These are phyloP conservation scores for Hippocampus comes DNA, from an alignment of 2,113 vertebrate species.

Conservation along the genomic window DNA sequence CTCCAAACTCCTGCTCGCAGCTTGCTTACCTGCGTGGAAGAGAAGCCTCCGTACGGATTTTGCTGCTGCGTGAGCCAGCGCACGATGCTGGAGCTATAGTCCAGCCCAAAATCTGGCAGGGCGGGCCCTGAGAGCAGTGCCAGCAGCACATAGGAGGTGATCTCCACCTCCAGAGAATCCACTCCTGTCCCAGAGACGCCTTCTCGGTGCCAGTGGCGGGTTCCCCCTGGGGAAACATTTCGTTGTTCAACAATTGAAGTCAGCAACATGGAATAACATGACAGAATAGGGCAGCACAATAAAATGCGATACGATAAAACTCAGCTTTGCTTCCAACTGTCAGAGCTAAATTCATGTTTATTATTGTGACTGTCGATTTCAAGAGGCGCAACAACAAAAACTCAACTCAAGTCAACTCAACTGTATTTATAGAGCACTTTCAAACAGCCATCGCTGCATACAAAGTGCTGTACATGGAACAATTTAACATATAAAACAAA, in stretches of 20 bases:
- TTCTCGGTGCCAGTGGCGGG: constrained; percentile 60
- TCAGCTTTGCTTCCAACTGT: background rate
- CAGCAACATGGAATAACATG: background rate
- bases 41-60: constrained; percentile 82
- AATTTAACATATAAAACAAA: too few species aligned
- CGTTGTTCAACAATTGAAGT: background rate
- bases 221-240: constrained; percentile 40
- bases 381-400: background rate
- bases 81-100: constrained; percentile 69
- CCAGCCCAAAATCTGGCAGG: constrained; percentile 53
- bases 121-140: constrained; percentile 69
- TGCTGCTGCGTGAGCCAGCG: constrained; percentile 79
- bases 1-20: background rate
- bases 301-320: background rate
- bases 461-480: too few species aligned
- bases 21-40: constrained; percentile 79
- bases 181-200: constrained; percentile 34
- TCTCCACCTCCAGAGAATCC: constrained; percentile 77
- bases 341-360: background rate
- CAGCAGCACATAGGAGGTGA: constrained; percentile 75
- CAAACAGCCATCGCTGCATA: too few species aligned
- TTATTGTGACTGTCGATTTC: background rate
- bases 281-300: background rate
- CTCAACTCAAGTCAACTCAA: too few species aligned
- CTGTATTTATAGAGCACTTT: too few species aligned